Evolutionary conservation across 2,888 invertebrate genomes (phyloP).

Genomic region (Agonopterix subpropinquella): DNA sequence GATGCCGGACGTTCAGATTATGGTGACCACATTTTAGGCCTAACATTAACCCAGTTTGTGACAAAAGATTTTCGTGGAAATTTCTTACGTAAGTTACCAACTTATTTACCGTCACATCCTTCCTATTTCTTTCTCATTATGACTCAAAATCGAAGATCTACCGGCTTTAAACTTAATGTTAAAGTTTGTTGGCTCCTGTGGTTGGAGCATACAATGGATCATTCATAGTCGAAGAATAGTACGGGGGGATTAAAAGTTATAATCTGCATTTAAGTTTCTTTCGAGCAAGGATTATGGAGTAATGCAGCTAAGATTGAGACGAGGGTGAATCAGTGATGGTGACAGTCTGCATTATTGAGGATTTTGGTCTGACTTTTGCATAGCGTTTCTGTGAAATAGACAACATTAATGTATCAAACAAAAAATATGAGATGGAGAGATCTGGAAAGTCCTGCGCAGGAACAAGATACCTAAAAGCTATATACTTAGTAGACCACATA

Average conservation of each 20-base stretch:
- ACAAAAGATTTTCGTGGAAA: constrained; percentile 28
- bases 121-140: too few species aligned
- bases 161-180: constrained; percentile 22
- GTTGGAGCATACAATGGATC: constrained; percentile 20
- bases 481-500: too few species aligned
- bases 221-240: constrained; percentile 43
- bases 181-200: constrained; percentile 12
- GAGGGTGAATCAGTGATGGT: background rate
- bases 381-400: background rate
- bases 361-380: background rate
- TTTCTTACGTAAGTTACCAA: background rate
- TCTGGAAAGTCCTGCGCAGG: too few species aligned
- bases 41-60: constrained; percentile 20
- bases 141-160: too few species aligned
- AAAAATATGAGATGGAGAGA: too few species aligned
- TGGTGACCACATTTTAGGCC: constrained; percentile 20
- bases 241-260: constrained; percentile 44
- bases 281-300: constrained; percentile 44
- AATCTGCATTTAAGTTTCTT: constrained; percentile 38
- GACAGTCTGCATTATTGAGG: background rate
- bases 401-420: background rate
- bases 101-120: too few species aligned
- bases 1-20: constrained; percentile 57
- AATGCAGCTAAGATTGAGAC: constrained; percentile 53
- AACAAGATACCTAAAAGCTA: too few species aligned